Conservation (phyloP, 2,113 vertebrate species). For the Ciconia maguari region DNA sequence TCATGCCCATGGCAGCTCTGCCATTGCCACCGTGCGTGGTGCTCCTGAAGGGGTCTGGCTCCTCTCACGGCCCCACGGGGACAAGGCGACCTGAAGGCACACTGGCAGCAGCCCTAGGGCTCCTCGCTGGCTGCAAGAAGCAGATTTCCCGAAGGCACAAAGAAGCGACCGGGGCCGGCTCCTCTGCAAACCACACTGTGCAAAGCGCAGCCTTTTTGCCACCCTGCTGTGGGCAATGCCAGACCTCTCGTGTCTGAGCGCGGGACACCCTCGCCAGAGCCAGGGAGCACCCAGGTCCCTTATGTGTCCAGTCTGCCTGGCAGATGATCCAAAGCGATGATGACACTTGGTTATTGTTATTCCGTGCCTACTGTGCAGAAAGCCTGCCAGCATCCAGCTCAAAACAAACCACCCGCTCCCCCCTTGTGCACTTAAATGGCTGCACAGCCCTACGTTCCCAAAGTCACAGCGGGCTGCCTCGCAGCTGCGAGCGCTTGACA, state of each 20-base stretch:
- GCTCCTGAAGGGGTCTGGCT: neutral
- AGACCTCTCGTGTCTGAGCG: neutral
- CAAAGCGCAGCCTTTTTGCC: neutral
- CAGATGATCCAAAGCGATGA: neutral
- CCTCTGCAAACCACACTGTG: neutral
- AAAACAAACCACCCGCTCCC: neutral
- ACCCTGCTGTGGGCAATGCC: neutral
- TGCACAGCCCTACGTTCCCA: neutral
- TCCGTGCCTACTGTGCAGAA: neutral
- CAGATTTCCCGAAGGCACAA: neutral
- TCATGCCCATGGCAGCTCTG: neutral
- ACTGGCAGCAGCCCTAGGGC: neutral
- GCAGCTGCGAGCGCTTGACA: neutral
- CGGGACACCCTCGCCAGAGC: neutral
- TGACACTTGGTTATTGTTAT: neutral
- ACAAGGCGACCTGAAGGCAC: neutral
- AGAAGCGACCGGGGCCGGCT: rapidly evolving
- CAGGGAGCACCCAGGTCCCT: neutral
- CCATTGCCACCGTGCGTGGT: rapidly evolving
- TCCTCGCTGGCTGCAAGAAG: neutral
- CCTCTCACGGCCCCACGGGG: rapidly evolving
- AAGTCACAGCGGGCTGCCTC: neutral
- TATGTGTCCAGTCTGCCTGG: neutral
- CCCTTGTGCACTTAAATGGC: neutral
- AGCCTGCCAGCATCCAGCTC: neutral